Percentiles rank a stretch among this genome's conserved stretches.
phyloP scores from a whole-genome alignment of 1,140 invertebrate genomes.

The Drosophila kurseongensis region DNA sequence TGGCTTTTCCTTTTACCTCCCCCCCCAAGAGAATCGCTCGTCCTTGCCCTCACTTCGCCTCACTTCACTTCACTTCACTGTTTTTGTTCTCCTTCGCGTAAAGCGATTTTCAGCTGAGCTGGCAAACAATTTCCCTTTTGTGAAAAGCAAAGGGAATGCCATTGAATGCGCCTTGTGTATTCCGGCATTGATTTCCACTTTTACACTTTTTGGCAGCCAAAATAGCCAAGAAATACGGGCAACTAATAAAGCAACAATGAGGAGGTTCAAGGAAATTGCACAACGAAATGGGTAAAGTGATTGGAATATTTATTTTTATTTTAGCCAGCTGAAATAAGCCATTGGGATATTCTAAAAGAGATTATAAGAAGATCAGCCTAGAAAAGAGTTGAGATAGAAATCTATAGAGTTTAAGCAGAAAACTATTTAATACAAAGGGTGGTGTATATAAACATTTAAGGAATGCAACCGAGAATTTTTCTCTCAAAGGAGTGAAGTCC shows the following conservation, averaged over 20 bases:
- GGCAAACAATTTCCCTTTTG: constrained; percentile 54
- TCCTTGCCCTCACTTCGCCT: background rate
- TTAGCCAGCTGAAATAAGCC: background rate
- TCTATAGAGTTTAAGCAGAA: background rate
- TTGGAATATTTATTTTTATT: background rate
- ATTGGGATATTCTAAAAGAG: background rate
- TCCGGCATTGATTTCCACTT: constrained; percentile 38
- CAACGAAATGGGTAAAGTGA: background rate
- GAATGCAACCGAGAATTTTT: background rate
- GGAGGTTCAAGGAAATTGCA: background rate
- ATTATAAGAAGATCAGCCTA: background rate
- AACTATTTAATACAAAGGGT: too few relatives aligned
- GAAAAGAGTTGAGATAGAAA: too few relatives aligned
- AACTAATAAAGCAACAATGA: constrained; percentile 16
- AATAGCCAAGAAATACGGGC: constrained; percentile 2
- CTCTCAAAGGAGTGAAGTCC: background rate
- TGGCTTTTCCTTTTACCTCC: background rate
- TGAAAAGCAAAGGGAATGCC: constrained; percentile 11
- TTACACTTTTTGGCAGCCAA: constrained; percentile 19
- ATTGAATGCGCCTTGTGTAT: constrained; percentile 14
- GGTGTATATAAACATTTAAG: background rate
- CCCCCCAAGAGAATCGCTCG: background rate
- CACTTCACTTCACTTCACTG: background rate
- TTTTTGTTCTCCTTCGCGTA: constrained; percentile 30
- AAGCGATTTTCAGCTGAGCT: constrained; percentile 60